Conservation (phyloP, 2,888 invertebrate genomes). For the Epistrophe grossulariae region DNA sequence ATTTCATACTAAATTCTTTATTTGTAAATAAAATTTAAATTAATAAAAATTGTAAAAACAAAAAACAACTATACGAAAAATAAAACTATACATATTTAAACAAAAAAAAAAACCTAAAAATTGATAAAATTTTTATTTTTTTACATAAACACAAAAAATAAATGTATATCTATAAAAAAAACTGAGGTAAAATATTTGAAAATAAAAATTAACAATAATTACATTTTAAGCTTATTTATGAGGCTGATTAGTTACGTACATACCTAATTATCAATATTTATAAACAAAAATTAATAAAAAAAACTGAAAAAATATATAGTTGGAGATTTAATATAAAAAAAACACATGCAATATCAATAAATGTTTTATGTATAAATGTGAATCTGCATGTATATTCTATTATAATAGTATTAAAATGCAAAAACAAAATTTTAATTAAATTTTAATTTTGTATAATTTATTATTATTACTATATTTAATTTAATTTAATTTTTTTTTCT, state of each 20-base stretch:
- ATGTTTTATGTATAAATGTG: conserved; percentile 54
- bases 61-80: conserved; percentile 60
- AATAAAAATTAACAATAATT: conserved; percentile 74
- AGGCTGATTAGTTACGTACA: conserved; percentile 78
- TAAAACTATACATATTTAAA: conserved; percentile 59
- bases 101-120: conserved; percentile 41
- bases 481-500: conserved; percentile 28
- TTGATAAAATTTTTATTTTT: conserved; percentile 65
- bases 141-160: conserved; percentile 52
- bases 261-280: conserved; percentile 75
- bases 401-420: conserved; percentile 41
- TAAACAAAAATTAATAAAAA: conserved; percentile 38
- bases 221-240: conserved; percentile 78
- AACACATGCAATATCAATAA: conserved; percentile 64
- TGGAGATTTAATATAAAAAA: conserved; percentile 25
- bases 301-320: conserved; percentile 41
- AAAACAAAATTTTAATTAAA: conserved; percentile 48
- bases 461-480: conserved; percentile 38
- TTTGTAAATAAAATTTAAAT: conserved; percentile 53
- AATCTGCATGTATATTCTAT: conserved; percentile 45
- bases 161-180: conserved; percentile 54
- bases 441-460: conserved; percentile 66
- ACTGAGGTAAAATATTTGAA: conserved; percentile 31
- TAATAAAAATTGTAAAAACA: conserved; percentile 40
- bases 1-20: conserved; percentile 40